A percentile compares a stretch with the other conserved stretches of the same genome.
phyloP scores from a whole-genome alignment of 2,797 vertebrate genomes.

The Neosilurus mollespiculum region DNA sequence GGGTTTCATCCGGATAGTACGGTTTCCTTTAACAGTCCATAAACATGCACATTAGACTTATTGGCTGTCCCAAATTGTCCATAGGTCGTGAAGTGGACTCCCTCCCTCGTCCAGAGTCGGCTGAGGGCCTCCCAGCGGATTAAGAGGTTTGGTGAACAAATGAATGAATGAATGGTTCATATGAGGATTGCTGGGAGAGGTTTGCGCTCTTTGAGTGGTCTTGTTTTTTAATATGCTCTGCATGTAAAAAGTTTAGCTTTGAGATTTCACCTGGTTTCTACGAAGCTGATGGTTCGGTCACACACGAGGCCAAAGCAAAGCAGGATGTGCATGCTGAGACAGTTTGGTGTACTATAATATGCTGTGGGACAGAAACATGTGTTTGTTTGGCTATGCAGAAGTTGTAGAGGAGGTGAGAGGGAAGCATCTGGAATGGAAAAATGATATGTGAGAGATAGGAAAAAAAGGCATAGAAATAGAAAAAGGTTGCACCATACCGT shows the following conservation, averaged over 20 bases:
- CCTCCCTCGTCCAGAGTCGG: too few species aligned
- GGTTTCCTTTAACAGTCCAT: too few species aligned
- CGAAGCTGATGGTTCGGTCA: not conserved
- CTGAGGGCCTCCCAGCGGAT: too few species aligned
- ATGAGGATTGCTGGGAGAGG: too few species aligned
- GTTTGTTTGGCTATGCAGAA: slow-evolving; percentile 4
- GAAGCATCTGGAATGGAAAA: slow-evolving; percentile 40
- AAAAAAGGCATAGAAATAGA: slow-evolving; percentile 24
- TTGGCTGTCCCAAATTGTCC: too few species aligned
- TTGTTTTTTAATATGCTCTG: not conserved
- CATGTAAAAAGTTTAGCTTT: not conserved
- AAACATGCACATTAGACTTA: too few species aligned
- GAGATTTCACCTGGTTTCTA: not conserved
- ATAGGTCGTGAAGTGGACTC: too few species aligned
- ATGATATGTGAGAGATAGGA: not conserved
- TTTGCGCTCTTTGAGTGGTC: too few species aligned
- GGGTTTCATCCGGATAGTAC: too few species aligned
- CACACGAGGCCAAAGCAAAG: not conserved
- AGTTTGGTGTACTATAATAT: not conserved
- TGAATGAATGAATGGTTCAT: too few species aligned
- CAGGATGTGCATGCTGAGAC: not conserved
- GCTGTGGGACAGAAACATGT: slow-evolving; percentile 37
- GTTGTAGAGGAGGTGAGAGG: slow-evolving; percentile 43
- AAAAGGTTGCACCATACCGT: slow-evolving; percentile 5
- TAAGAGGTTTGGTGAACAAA: too few species aligned